These are phyloP conservation scores for Gorsachius goisagi DNA, from an alignment of 2,113 vertebrate species.

Conservation along the genomic window DNA sequence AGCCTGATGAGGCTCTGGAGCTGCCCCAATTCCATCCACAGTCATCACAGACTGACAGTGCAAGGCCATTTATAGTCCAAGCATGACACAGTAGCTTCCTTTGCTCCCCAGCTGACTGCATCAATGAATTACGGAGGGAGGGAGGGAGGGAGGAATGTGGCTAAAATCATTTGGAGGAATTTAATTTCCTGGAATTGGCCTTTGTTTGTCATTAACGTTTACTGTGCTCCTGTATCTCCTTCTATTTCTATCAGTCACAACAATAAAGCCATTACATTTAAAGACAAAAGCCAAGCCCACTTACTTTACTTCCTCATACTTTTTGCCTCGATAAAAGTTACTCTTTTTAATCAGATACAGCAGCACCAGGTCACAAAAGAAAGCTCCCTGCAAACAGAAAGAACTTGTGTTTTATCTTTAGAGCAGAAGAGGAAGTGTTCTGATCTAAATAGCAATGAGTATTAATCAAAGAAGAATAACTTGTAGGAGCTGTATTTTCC, in stretches of 20 bases:
- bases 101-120: not conserved
- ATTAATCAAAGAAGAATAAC: not conserved
- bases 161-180: not conserved
- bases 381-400: conserved; percentile 83
- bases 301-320: conserved; percentile 92
- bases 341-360: conserved; percentile 94
- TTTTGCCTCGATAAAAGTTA: conserved; percentile 90
- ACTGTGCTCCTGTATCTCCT: not conserved
- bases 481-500: not conserved
- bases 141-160: not conserved
- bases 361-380: conserved; percentile 92
- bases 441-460: not conserved
- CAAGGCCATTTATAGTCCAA: not conserved
- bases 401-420: not conserved
- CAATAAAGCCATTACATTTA: not conserved
- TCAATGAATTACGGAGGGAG: not conserved
- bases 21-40: not conserved
- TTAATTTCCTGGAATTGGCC: not conserved
- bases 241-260: not conserved
- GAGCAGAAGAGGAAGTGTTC: not conserved
- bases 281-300: conserved; percentile 16
- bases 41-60: not conserved
- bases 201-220: not conserved
- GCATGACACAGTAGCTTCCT: not conserved
- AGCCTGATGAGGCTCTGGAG: not conserved